phyloP scores from a whole-genome alignment of 2,797 vertebrate species.

The Natrix natrix region DNA sequence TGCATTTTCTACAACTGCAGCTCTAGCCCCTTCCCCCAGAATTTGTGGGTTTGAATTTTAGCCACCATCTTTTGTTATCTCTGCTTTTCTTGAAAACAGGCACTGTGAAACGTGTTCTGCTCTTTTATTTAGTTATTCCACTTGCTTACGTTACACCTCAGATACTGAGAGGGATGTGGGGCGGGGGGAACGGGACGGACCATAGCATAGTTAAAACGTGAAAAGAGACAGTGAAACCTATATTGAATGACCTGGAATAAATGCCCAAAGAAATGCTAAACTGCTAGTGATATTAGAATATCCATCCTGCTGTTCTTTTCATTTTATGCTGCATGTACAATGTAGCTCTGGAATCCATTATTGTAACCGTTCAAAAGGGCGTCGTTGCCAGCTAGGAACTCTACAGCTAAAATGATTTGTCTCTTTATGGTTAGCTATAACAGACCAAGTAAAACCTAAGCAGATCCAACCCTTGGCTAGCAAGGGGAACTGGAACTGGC shows the following conservation, averaged over 20 bases:
- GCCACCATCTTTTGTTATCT: not conserved
- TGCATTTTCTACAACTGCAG: not conserved
- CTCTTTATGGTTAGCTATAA: not conserved
- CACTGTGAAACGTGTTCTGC: not conserved
- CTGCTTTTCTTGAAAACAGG: not conserved
- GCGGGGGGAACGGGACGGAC: no score
- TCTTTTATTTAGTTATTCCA: not conserved
- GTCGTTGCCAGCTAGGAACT: not conserved
- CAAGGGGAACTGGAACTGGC: not conserved
- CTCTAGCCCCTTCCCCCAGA: not conserved
- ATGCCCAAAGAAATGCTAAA: not conserved
- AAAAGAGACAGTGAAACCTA: not conserved
- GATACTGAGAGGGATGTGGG: not conserved
- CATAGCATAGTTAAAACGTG: not conserved
- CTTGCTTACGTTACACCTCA: not conserved
- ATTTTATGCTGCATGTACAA: not conserved
- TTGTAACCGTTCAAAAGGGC: not conserved
- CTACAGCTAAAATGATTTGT: not conserved
- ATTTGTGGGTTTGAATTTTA: not conserved
- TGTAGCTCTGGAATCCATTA: not conserved
- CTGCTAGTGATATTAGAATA: not conserved
- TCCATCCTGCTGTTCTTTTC: not conserved
- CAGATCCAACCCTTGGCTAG: not conserved
- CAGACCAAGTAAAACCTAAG: not conserved
- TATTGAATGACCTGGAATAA: not conserved